Evolutionary conservation across 2,797 vertebrate genomes (phyloP).

Genomic region (Smutsia gigantea): DNA sequence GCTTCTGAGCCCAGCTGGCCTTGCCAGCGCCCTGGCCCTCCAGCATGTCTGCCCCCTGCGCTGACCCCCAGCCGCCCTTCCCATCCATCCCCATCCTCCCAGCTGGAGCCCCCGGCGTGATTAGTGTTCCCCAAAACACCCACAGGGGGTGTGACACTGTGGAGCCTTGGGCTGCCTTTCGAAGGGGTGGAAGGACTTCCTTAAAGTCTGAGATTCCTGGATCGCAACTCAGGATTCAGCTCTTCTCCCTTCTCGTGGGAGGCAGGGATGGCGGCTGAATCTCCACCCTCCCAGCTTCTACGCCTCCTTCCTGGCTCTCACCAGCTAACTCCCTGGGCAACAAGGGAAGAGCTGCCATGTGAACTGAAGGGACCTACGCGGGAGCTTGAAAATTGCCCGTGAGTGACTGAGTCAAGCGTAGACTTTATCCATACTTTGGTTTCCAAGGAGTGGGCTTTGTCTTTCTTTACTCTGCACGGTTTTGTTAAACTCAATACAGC

Average conservation of each 20-base stretch:
- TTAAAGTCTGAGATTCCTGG: background rate
- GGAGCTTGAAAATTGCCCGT: background rate
- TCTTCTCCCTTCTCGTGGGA: background rate
- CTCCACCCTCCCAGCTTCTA: background rate
- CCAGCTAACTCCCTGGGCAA: background rate
- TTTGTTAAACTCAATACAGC: background rate
- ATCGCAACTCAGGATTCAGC: background rate
- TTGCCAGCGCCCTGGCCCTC: background rate
- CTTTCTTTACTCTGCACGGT: accelerated
- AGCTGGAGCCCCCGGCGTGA: background rate
- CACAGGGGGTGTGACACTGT: too few relatives aligned
- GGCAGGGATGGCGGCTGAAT: accelerated
- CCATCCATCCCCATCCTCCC: background rate
- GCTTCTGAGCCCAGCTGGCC: too few relatives aligned
- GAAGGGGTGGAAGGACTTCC: background rate
- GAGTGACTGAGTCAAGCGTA: background rate
- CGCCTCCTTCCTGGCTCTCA: background rate
- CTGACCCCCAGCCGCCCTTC: background rate
- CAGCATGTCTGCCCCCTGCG: background rate
- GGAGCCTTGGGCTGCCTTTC: background rate
- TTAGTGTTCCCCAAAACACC: background rate
- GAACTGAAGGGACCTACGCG: background rate
- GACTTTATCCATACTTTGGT: accelerated
- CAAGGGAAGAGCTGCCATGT: background rate
- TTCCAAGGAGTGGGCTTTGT: background rate